Percentiles rank a stretch among this genome's conserved stretches.
phyloP scores from a whole-genome alignment of 1,140 invertebrate species.

The Bradynema listronoti region DNA sequence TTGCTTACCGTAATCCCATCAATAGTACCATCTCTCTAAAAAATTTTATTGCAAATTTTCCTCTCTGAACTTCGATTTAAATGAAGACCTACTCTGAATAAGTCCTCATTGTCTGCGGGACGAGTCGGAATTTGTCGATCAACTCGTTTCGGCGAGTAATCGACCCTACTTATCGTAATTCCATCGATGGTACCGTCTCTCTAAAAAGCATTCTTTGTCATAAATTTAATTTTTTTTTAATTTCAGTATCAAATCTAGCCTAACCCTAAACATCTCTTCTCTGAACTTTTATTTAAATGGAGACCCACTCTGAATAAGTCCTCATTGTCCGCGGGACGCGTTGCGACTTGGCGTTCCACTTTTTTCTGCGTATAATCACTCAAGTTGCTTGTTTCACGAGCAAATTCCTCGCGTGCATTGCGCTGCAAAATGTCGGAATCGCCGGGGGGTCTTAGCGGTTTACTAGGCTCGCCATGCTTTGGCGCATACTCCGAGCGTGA shows the following conservation, averaged over 20 bases:
- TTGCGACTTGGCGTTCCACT: slow-evolving; percentile 22
- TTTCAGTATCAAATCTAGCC: no score
- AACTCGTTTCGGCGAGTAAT: slow-evolving; percentile 16
- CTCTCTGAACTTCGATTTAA: no score
- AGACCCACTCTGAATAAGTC: slow-evolving; percentile 22
- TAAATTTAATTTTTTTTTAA: no score
- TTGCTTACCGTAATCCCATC: slow-evolving; percentile 30
- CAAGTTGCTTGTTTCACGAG: slow-evolving; percentile 6
- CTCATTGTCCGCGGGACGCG: slow-evolving; percentile 21
- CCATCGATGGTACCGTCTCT: slow-evolving; percentile 40
- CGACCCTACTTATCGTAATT: slow-evolving; percentile 26
- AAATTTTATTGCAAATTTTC: slow-evolving; percentile 4
- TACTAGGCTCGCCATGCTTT: slow-evolving; percentile 27
- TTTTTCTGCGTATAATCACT: slow-evolving; percentile 24
- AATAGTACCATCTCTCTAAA: slow-evolving; percentile 40
- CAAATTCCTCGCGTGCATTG: slow-evolving; percentile 11
- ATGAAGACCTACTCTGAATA: slow-evolving; percentile 16
- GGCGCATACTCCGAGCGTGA: slow-evolving; percentile 22
- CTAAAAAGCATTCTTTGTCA: slow-evolving; percentile 12
- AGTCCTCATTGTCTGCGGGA: slow-evolving; percentile 25
- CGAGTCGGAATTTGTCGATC: background rate
- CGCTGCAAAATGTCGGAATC: slow-evolving; percentile 29
- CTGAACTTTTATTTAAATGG: no score
- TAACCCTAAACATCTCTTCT: no score
- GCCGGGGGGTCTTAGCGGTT: slow-evolving; percentile 13